Base-by-base conservation (phyloP, 2,888 invertebrate species). In the Sylvicola cinctus region DNA sequence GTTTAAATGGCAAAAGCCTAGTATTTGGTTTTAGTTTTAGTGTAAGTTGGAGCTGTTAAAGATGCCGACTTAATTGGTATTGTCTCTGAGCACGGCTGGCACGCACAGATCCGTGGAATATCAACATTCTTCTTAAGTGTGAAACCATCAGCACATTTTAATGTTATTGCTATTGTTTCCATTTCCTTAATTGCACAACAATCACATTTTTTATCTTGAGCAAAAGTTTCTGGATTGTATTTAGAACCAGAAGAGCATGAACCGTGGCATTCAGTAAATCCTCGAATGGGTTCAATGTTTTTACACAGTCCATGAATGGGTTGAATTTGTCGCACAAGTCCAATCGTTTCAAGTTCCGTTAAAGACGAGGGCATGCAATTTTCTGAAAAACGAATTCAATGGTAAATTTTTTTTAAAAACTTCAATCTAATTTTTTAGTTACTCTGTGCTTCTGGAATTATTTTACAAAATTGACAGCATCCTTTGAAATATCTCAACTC, bases 211-310 rank as follows among this genome's bases (percentile, higher is more conserved):
- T 61, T 51, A 42, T 68, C 68, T 49, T 74, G 71, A 33, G 50
- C 45, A 31, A 65, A 66, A 1, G 63, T 48, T 76, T 78, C 55
- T 44, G 61, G 54, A 46, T 75, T 74, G 42, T 69, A 80, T n/a
- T 63, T 52, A 0, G 77, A 73, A 13, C 70, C 68, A 0, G 81
- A 79, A 41, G 65, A 58, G 45, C 83, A 83, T 11, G 58, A 49
- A 2, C 83, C 83, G 32, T 63, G 60, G 45, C 83, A 84, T 52
- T 79, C 72, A 7, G 66, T 69, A 46, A 81, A 67, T 4, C 66
- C 69, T 4, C 44, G 41, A 13, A 81, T 58, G 0, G 69, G 61
- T 35, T 62, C 47, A 16, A 55, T 50, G 55, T 83, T 84, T 39
- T 58, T 54, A 51, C 83, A 84, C 2, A 56, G 42, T 0, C 77